Percentiles rank a stretch among this genome's conserved stretches.
Conservation (phyloP, 2,113 vertebrate genomes). For the Corydoras sp. region DNA sequence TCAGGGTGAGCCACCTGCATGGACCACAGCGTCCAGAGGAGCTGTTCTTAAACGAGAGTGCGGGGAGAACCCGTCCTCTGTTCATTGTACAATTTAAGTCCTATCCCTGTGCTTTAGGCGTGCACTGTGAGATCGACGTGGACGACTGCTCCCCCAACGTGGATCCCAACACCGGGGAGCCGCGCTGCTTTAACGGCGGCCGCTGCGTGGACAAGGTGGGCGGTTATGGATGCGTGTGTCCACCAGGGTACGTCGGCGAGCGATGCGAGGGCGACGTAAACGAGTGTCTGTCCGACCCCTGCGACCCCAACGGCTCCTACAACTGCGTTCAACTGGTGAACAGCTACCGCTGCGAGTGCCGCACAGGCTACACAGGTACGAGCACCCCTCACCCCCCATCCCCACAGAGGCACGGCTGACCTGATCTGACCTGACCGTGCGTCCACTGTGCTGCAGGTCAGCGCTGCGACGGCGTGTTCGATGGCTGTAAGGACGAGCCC, state of each 20-base stretch:
- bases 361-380: constrained; percentile 81
- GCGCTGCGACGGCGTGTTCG: constrained; percentile 84
- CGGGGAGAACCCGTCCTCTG: neutral
- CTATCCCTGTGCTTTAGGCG: constrained; percentile 63
- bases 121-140: constrained; percentile 93
- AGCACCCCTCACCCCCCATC: neutral
- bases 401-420: too few relatives aligned
- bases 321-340: constrained; percentile 93
- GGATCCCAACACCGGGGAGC: constrained; percentile 76
- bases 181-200: constrained; percentile 92
- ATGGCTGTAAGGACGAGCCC: constrained; percentile 82
- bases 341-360: constrained; percentile 90
- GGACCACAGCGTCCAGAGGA: neutral
- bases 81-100: neutral
- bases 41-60: neutral
- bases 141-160: constrained; percentile 85
- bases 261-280: constrained; percentile 96
- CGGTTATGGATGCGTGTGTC: constrained; percentile 87
- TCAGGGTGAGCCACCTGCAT: constrained; percentile 72
- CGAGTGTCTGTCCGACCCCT: constrained; percentile 95
- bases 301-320: constrained; percentile 83
- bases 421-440: neutral
- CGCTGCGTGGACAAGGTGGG: constrained; percentile 88
- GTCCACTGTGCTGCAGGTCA: constrained; percentile 65
- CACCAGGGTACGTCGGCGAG: constrained; percentile 88